phyloP scores from a whole-genome alignment of 2,888 invertebrate genomes.

The Sthenelais limicola region DNA sequence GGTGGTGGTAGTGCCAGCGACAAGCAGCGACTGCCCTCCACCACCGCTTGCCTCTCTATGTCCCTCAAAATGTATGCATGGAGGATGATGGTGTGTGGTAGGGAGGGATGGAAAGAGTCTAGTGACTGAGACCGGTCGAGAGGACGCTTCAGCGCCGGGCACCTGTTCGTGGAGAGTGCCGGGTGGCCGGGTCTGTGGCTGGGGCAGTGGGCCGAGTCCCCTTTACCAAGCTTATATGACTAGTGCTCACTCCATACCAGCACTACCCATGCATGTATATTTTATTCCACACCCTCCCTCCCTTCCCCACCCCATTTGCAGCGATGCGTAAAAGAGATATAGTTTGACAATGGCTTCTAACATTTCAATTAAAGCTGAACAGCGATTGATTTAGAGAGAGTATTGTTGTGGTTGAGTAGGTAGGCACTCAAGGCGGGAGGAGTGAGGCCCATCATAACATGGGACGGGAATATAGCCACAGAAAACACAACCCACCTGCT shows the following conservation, averaged over 20 bases:
- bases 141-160: not conserved
- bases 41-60: not conserved
- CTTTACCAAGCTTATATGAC: no score
- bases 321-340: no score
- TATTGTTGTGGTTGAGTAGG: no score
- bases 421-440: not conserved
- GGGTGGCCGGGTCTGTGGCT: not conserved
- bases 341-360: no score
- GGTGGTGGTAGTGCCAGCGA: not conserved
- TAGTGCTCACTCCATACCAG: no score
- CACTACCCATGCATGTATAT: no score
- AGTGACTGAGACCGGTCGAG: not conserved
- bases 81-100: not conserved
- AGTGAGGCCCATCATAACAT: not conserved
- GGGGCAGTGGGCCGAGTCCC: not conserved
- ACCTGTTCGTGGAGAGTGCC: not conserved
- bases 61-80: not conserved
- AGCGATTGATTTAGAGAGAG: no score
- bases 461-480: not conserved
- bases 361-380: no score
- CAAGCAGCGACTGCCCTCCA: not conserved
- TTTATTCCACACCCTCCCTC: slow-evolving; percentile 12
- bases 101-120: not conserved
- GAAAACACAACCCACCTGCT: slow-evolving; percentile 23
- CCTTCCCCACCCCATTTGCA: not conserved